These are phyloP conservation scores for Apoderus coryli DNA, from an alignment of 2,888 invertebrate genomes.

Conservation along the genomic window DNA sequence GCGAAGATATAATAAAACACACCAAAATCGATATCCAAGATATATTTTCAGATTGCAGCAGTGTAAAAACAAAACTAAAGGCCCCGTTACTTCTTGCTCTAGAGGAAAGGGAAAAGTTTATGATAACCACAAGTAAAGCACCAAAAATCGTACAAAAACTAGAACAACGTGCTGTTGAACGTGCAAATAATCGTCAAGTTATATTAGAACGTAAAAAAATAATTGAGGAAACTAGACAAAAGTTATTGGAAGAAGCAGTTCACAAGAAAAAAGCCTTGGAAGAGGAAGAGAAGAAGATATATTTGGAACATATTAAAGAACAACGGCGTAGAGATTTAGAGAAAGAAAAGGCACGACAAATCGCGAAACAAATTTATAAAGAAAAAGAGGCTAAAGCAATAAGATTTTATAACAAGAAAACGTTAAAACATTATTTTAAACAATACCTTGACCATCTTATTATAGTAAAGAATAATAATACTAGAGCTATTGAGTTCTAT, in stretches of 20 bases:
- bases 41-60: conserved; percentile 30
- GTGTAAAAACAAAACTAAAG: conserved; percentile 32
- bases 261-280: conserved; percentile 42
- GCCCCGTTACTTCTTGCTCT: conserved; percentile 32
- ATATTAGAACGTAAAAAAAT: conserved; percentile 37
- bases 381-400: conserved; percentile 33
- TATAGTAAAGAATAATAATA: conserved; percentile 27
- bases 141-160: conserved; percentile 58
- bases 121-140: conserved; percentile 39
- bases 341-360: conserved; percentile 43
- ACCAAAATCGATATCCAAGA: conserved; percentile 40
- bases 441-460: conserved; percentile 28
- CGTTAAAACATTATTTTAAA: conserved; percentile 29
- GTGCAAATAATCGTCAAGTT: conserved; percentile 34
- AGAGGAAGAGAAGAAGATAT: conserved; percentile 43
- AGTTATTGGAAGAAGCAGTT: conserved; percentile 45
- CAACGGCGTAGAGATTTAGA: conserved; percentile 41
- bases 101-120: conserved; percentile 31
- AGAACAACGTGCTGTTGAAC: conserved; percentile 55
- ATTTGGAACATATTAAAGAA: conserved; percentile 45
- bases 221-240: conserved; percentile 36
- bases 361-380: conserved; percentile 32
- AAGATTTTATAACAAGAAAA: conserved; percentile 30
- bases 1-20: conserved; percentile 46
- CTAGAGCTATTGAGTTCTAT: conserved; percentile 22